Conservation (phyloP, 2,797 vertebrate species). For the Ataeniobius toweri region DNA sequence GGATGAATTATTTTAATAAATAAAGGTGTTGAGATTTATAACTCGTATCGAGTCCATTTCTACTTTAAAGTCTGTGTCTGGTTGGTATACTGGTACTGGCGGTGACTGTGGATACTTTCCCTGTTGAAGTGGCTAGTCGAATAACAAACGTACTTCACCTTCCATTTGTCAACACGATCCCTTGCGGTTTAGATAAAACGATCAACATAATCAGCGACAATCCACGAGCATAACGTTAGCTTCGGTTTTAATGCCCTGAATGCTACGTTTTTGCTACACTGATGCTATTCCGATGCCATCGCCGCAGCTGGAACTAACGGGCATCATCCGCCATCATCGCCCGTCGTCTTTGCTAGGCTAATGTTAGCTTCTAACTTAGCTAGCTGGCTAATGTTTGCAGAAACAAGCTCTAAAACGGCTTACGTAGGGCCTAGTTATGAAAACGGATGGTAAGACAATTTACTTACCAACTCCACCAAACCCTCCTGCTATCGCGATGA, state of each 20-base stretch:
- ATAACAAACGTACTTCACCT: conserved; percentile 57
- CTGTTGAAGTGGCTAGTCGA: not conserved
- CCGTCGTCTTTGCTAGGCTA: conserved; percentile 68
- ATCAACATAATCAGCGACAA: not conserved
- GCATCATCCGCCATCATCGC: conserved; percentile 60
- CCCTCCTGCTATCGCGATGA: conserved; percentile 47
- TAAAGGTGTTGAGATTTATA: not conserved
- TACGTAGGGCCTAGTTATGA: not conserved
- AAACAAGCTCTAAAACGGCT: not conserved
- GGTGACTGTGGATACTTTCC: not conserved
- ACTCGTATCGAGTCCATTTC: not conserved
- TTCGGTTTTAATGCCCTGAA: rapidly evolving
- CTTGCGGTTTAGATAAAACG: conserved; percentile 6
- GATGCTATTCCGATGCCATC: conserved; percentile 6
- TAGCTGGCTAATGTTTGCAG: conserved; percentile 28
- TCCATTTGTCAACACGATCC: conserved; percentile 52
- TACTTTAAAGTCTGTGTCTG: conserved; percentile 24
- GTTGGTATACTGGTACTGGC: conserved; percentile 2
- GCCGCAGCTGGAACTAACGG: conserved; percentile 65
- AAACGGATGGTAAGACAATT: rapidly evolving
- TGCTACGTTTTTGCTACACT: not conserved
- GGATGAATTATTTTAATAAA: not conserved
- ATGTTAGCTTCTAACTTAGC: conserved; percentile 45
- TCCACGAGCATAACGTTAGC: rapidly evolving
- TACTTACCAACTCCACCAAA: conserved; percentile 64